Evolutionary conservation across 2,113 vertebrate genomes (phyloP), one percentile per base, ranked within the genome.

Genomic region (Fukomys damarensis): DNA sequence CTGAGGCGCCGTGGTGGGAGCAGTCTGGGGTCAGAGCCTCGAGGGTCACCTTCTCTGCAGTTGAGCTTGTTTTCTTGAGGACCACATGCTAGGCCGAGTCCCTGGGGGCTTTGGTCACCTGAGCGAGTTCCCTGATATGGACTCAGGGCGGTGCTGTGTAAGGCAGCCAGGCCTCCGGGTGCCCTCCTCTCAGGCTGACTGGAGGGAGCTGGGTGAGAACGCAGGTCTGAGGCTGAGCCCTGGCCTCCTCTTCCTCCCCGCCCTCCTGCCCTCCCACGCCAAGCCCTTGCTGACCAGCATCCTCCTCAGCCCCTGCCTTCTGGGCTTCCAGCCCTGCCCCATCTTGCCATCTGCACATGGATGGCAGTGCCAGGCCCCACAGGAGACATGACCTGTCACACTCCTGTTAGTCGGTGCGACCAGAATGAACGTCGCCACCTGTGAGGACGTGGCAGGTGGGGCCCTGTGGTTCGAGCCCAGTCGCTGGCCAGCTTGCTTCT

Each of bases 261-360:
- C 14, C 0, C 5, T 35, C n/a, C 28, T 66, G 11, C 14, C 0
- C 7, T 35, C n/a, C 22, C 70, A 11, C 63, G 22, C 22, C 30
- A 14, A 41, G 35, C 83, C 54, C 9, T 9, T 28, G 22, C 28
- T 46, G 80, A 30, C 92, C 30, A 8, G 13, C 38, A 41, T 32
- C 61, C n/a, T 49, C 30, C 46, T n/a, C 16, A 26, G 72, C 46
- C 3, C 20, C 3, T 0, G 0, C 20, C 12, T 61, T 56, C 41
- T 38, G 20, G 59, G 88, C 68, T 35, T 52, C 61, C 56, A 13
- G n/a, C 0, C 2, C 63, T 84, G 0, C 63, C 43, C 32, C 9
- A 4, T 17, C 46, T 38, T 11, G 13, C 41, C 52, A 9, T 3
- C 68, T 19, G 0, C 32, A 24, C 7, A 0, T 16, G 4, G 54